phyloP scores from a whole-genome alignment of 1,140 invertebrate species.

The Telenomus remus region DNA sequence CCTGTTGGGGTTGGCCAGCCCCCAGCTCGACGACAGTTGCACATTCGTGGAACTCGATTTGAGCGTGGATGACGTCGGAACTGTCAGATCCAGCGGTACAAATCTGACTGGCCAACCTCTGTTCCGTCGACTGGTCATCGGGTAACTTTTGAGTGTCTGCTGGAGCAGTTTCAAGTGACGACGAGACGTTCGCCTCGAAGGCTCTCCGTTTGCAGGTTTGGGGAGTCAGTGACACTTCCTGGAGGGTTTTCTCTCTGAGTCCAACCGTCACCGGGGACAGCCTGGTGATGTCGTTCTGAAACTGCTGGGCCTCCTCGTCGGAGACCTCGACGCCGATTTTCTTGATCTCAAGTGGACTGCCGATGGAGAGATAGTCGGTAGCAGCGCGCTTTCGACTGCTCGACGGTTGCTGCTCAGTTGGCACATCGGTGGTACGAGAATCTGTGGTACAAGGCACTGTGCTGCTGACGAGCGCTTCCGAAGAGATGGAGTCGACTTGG shows the following conservation, averaged over 20 bases:
- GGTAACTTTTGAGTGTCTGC: too few species aligned
- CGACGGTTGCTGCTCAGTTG: conserved; percentile 24
- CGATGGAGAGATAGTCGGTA: conserved; percentile 66
- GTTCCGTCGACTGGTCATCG: too few species aligned
- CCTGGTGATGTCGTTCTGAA: conserved; percentile 68
- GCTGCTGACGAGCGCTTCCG: conserved; percentile 40
- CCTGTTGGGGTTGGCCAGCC: conserved; percentile 23
- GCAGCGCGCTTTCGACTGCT: conserved; percentile 53
- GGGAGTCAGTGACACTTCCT: conserved; percentile 69
- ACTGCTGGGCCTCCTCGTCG: conserved; percentile 67
- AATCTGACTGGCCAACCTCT: too few species aligned
- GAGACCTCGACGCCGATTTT: conserved; percentile 70
- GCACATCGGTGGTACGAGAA: conserved; percentile 44
- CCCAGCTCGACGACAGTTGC: conserved; percentile 44
- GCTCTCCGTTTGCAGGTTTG: conserved; percentile 44
- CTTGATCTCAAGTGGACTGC: conserved; percentile 63
- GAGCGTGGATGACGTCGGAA: conserved; percentile 63
- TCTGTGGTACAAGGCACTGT: conserved; percentile 51
- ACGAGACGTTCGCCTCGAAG: too few species aligned
- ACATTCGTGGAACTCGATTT: conserved; percentile 46
- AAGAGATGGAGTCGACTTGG: conserved; percentile 67
- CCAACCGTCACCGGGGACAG: conserved; percentile 71
- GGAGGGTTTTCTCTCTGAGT: conserved; percentile 68
- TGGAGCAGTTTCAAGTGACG: neutral
- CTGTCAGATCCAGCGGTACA: conserved; percentile 67